Evolutionary conservation across 64 coral and sea anemone species (phyloP), one percentile per base, ranked within the genome.

Genomic region (Montipora capricornis): DNA sequence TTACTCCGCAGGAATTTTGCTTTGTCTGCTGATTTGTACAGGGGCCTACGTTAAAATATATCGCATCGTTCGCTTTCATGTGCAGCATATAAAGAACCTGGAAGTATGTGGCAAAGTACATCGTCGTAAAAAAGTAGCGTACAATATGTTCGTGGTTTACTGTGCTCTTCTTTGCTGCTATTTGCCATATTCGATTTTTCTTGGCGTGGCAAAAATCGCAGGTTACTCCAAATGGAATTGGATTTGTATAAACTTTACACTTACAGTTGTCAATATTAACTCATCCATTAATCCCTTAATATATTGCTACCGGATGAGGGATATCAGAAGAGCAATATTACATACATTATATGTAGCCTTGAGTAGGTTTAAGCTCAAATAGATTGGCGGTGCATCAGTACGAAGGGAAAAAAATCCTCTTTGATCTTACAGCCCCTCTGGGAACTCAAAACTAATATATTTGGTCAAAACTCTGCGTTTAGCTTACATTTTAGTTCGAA

Each of bases 231-330:
- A 49, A 49, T 24, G 66, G 82, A 86, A 73, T 44, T 86, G 82
- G 82, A 86, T 73, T 24, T 60, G 59, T 47, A 51, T 86, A 11
- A 52, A 73, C 9, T 73, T 24, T 13, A 3, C 64, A 11, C 64
- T 86, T 1, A 93, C 92, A 29, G 55, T 93, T 46, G 17, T 93
- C 12, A 93, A 88, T 47, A 70, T 93, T 20, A 93, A 93, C 46
- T 93, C 92, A 19, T 81, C 77, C 20, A 29, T 88, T 68, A 93
- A 93, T 50, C 92, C 92, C 4, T 2, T 93, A 4, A 88, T 93
- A 37, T 93, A 93, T 50, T 93, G 92, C 44, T 93, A 87, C 75
- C 83, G 92, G 4, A 93, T 93, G 76, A 70, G 76, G 74, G 92
- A 93, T 0, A 88, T 93, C 78, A 75, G 92, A 6, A 69, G 44